Evolutionary conservation across 92 coral and sea anemone genomes (phyloP).

Genomic region (Palythoa grandiflora): DNA sequence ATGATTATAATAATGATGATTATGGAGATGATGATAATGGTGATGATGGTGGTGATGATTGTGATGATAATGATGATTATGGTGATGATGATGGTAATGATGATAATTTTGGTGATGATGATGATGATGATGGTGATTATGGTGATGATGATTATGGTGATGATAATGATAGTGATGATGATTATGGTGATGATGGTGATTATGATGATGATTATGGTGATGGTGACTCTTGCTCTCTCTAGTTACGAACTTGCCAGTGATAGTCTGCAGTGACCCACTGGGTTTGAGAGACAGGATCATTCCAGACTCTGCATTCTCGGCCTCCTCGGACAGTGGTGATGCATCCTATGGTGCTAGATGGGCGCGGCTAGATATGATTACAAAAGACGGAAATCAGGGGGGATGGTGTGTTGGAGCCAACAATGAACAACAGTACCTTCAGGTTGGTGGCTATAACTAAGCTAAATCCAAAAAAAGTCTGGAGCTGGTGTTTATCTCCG

Average conservation of each 20-base stretch:
- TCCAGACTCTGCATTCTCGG: slow-evolving; percentile 35
- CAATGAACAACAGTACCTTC: slow-evolving; percentile 22
- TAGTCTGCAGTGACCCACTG: slow-evolving; percentile 28
- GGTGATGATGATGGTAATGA: neutral
- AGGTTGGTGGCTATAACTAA: neutral
- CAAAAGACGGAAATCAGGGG: slow-evolving; percentile 34
- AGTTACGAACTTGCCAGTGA: slow-evolving; percentile 14
- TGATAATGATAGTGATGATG: neutral
- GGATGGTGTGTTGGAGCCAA: slow-evolving; percentile 39
- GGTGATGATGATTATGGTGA: neutral
- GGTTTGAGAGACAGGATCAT: slow-evolving; percentile 20
- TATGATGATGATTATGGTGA: neutral
- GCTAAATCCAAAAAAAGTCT: too few relatives aligned
- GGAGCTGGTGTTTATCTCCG: too few relatives aligned
- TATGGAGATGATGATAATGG: neutral
- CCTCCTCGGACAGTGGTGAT: slow-evolving; percentile 5
- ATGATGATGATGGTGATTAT: neutral
- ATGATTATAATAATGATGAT: neutral
- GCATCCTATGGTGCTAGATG: slow-evolving; percentile 22
- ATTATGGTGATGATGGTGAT: neutral
- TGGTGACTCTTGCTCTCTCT: neutral
- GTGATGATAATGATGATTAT: neutral
- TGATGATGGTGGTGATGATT: neutral
- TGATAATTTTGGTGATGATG: neutral
- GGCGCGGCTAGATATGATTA: slow-evolving; percentile 38